Evolutionary conservation across 53 echinoderm and acorn worm genomes (phyloP), one percentile per base, ranked within the genome.

Genomic region (Pentamera pediparva): DNA sequence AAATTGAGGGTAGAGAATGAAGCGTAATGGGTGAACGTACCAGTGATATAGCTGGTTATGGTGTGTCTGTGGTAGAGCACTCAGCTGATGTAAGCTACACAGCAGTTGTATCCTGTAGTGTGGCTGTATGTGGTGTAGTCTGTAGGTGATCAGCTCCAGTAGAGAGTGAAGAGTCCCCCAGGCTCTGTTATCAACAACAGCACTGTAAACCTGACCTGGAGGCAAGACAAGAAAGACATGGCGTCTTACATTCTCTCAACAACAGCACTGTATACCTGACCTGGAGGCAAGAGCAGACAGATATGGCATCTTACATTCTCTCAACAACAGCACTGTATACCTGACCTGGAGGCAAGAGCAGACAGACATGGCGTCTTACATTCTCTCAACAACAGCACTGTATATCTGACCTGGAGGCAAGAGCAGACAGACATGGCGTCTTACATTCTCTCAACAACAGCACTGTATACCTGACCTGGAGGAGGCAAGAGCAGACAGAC

Each of bases 111-210:
- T 86, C 38, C 90, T 82, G 88, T 87, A 95, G 79, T 95, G 95
- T 4, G 95, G 95, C 52, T 95, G 91, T 24, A 91, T 82, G 81
- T 95, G 95, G 69, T 95, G 91, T 3, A 91, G 59, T 21, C 95
- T 76, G 69, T 88, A 95, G 78, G 82, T 95, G 61, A 95, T 82
- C 43, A 95, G 57, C 63, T 95, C 95, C 38, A 95, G 65, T 3
- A 95, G 53, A 2, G 95, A 91, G 79, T 95, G 91, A 11, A 95
- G 91, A 36, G 84, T 91, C 4, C 95, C 91, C 95, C 95, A 95
- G 0, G 95, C 87, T 25, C 78, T 78, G 35, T 61, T 57, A 40
- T 91, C 87, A 25, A 81, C 81, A 6, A 95, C 91, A 25, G 62
- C 91, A 6, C 87, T 87, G 39, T 87, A 76, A 25, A 95, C 82